Percentiles rank a stretch among this genome's conserved stretches.
phyloP scores from a whole-genome alignment of 2,797 vertebrate species.

The Leuciscus waleckii region DNA sequence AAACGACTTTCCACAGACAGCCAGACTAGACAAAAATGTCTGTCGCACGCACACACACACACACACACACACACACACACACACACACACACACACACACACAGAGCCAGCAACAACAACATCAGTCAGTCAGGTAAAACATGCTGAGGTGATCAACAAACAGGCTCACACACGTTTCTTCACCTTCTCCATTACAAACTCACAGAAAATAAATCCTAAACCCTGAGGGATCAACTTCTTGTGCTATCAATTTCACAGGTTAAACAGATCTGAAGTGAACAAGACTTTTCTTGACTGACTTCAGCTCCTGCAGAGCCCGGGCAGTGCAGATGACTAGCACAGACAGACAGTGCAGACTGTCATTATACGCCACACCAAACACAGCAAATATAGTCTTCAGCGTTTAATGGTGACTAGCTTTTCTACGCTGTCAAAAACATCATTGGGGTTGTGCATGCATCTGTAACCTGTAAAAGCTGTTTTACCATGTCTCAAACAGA shows the following conservation, averaged over 20 bases:
- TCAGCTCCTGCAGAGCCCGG: constrained; percentile 15
- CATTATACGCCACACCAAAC: constrained; percentile 28
- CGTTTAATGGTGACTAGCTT: constrained; percentile 7
- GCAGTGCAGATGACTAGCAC: neutral
- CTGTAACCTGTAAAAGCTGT: constrained; percentile 23
- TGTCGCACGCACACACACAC: neutral
- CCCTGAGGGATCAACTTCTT: constrained; percentile 37
- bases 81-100: neutral
- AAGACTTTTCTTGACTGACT: neutral
- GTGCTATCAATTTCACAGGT: constrained; percentile 19
- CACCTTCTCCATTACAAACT: constrained; percentile 15
- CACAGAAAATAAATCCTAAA: constrained; percentile 16
- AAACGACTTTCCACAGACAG: constrained; percentile 28
- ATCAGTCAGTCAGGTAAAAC: constrained; percentile 49
- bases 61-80: neutral
- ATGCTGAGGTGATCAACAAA: constrained; percentile 50
- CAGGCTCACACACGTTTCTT: constrained; percentile 43
- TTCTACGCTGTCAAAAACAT: constrained; percentile 11
- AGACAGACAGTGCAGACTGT: constrained; percentile 22
- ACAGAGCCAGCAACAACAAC: constrained; percentile 32
- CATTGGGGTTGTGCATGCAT: neutral
- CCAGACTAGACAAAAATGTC: constrained; percentile 27
- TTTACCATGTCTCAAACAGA: constrained; percentile 17
- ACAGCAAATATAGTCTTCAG: constrained; percentile 33
- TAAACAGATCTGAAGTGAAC: constrained; percentile 2